Conservation (phyloP, 2,888 invertebrate species). For the Hydroisotoma schaefferi region DNA sequence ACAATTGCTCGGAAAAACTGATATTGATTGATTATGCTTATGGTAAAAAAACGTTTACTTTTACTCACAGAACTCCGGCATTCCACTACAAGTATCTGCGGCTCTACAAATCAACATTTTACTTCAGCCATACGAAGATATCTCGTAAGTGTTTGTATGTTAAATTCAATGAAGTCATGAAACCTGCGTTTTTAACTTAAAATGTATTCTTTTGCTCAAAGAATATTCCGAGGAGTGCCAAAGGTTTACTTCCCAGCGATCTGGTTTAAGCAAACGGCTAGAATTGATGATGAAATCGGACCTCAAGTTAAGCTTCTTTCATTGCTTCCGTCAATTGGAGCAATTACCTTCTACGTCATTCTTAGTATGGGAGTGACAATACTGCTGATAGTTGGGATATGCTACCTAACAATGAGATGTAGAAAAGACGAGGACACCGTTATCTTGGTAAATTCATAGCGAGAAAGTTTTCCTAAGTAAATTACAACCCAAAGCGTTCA, state of each 20-base stretch:
- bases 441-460: conserved; percentile 47
- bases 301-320: conserved; percentile 57
- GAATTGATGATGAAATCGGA: conserved; percentile 60
- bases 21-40: too few species aligned
- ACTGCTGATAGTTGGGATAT: conserved; percentile 51
- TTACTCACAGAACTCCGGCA: conserved; percentile 60
- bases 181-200: neutral
- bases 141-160: conserved; percentile 60
- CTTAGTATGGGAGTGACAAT: conserved; percentile 55
- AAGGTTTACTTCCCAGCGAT: conserved; percentile 65
- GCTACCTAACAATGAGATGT: conserved; percentile 48
- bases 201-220: conserved; percentile 49
- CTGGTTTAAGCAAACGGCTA: conserved; percentile 70
- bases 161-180: too few species aligned
- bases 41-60: too few species aligned
- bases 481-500: neutral
- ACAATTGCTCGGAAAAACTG: too few species aligned
- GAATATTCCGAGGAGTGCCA: conserved; percentile 58
- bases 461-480: neutral
- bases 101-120: conserved; percentile 75
- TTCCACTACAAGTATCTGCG: conserved; percentile 70
- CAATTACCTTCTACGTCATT: conserved; percentile 59
- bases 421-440: conserved; percentile 44
- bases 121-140: conserved; percentile 61
- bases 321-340: conserved; percentile 57